These are phyloP conservation scores for Telmatherina bonti DNA, from an alignment of 2,797 vertebrate species.

Conservation along the genomic window DNA sequence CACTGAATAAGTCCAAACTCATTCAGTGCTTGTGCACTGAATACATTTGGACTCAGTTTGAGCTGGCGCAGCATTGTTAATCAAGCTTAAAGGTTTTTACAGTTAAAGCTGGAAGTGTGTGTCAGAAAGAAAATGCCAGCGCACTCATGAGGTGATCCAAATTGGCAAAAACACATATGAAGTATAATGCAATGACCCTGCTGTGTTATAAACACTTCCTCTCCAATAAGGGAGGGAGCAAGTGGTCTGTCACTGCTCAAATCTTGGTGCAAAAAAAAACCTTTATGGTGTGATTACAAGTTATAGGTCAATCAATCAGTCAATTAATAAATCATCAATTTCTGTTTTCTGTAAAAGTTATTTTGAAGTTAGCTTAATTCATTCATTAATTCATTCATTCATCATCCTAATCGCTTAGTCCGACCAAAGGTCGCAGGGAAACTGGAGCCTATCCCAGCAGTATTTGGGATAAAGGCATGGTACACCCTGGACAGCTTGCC, in stretches of 20 bases:
- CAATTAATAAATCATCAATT: not conserved
- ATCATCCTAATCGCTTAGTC: too few relatives aligned
- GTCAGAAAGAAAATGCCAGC: slow-evolving; percentile 43
- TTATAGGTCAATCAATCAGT: not conserved
- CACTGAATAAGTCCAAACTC: slow-evolving; percentile 58
- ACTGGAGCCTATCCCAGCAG: too few relatives aligned
- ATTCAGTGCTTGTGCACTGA: slow-evolving; percentile 27
- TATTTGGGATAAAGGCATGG: too few relatives aligned
- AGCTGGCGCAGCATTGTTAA: slow-evolving; percentile 38
- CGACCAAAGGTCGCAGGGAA: too few relatives aligned
- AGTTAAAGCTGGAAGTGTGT: slow-evolving; percentile 56
- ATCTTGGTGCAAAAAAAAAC: not conserved
- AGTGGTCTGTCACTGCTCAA: not conserved
- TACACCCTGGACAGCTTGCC: too few relatives aligned
- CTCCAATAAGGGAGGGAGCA: not conserved
- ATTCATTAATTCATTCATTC: too few relatives aligned
- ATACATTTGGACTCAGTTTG: slow-evolving; percentile 44
- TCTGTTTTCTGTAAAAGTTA: too few relatives aligned
- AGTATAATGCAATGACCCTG: not conserved
- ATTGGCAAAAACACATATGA: slow-evolving; percentile 30
- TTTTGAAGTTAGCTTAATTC: too few relatives aligned
- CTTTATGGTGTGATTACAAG: not conserved
- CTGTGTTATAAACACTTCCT: not conserved
- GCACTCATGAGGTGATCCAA: slow-evolving; percentile 15
- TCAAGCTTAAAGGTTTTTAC: slow-evolving; percentile 47